Evolutionary conservation across 2,888 invertebrate genomes (phyloP), one percentile per base, ranked within the genome.

Genomic region (Tachina grossa): DNA sequence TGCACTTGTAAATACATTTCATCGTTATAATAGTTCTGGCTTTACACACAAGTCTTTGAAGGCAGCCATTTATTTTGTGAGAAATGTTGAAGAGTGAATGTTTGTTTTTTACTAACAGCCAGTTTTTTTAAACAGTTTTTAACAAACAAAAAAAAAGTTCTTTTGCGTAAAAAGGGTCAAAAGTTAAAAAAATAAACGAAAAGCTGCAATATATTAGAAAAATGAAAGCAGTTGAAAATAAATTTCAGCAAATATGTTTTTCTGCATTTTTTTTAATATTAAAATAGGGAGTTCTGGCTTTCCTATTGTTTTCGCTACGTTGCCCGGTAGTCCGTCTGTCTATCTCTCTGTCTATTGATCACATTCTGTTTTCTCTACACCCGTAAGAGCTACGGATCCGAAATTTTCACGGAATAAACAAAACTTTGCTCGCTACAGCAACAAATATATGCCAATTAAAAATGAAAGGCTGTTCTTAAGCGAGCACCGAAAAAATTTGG

Each of bases 1-100:
- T 83, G 61, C 68, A 83, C 78, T 83, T 78, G 74, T 39, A 78
- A 74, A 72, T 68, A 68, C 61, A 61, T 68, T 74, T 83, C 47
- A 78, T 53, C 66, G 59, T 61, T 59, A 16, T 57, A 66, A 78
- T 77, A 61, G 41, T 49, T 14, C 10, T 69, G 59, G 49, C 59
- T 68, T 69, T 13, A 31, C 31, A 31, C 31, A 31, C 45, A 45
- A 47, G 45, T 47, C 49, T 53, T 16, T 19, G 22, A 19, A 45
- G 16, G 45, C 19, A 9, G 13, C 19, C 19, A 41, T 61, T 61
- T 41, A 16, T 45, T 1, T 63, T 11, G 43, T 1, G n/a, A 11
- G 63, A 5, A 10, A 11, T 63, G 41, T 43, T 1, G 16, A 14
- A 47, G 14, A 43, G 41, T 10, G 19, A 1, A 4, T 43, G 45